Conservation (phyloP, 2,113 vertebrate species). For the Oophaga pumilio region DNA sequence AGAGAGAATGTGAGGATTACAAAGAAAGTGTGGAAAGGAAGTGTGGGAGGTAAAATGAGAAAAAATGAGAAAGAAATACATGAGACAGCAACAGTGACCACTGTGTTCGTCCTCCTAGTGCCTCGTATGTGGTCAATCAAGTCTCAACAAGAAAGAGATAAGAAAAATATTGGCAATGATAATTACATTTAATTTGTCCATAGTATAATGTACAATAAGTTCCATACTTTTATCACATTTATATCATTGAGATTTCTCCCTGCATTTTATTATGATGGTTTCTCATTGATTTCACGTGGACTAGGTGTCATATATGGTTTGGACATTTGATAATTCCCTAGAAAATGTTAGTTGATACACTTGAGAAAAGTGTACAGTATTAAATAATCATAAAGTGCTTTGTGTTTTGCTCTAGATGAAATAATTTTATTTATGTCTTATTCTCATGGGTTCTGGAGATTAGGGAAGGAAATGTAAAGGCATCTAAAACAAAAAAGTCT, state of each 20-base stretch:
- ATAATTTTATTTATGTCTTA: neutral
- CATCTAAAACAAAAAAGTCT: too few relatives aligned
- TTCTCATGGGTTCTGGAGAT: neutral
- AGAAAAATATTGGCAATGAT: neutral
- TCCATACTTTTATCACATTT: neutral
- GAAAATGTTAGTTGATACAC: neutral
- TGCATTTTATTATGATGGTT: neutral
- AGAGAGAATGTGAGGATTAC: conserved; percentile 25
- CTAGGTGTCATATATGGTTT: neutral
- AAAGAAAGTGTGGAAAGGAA: conserved; percentile 44
- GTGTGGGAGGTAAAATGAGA: conserved; percentile 49
- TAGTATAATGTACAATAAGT: neutral
- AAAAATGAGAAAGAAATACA: conserved; percentile 21
- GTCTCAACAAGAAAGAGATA: neutral
- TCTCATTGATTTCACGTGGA: neutral
- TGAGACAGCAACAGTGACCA: neutral
- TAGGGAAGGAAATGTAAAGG: neutral
- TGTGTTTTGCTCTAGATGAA: neutral
- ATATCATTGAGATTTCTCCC: neutral
- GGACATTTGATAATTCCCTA: neutral
- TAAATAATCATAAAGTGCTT: too few relatives aligned
- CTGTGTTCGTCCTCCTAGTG: neutral
- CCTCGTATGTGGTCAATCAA: neutral
- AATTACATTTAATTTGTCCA: neutral
- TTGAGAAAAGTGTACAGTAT: too few relatives aligned